A percentile compares a stretch with the other conserved stretches of the same genome.
phyloP scores from a whole-genome alignment of 2,113 vertebrate species.

The Microtus montanus region DNA sequence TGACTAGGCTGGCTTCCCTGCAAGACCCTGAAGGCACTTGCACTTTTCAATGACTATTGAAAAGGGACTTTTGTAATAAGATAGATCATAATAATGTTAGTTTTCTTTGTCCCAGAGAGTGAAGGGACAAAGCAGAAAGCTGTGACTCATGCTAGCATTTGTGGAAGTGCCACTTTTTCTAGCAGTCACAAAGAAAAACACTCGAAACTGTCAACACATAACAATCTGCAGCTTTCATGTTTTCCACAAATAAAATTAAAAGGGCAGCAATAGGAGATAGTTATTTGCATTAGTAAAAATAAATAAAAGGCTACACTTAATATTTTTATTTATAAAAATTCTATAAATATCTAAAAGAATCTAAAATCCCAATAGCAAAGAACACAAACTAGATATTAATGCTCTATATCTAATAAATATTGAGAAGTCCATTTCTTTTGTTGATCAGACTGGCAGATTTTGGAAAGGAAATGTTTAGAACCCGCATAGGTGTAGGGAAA shows the following conservation, averaged over 20 bases:
- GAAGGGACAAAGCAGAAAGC: neutral
- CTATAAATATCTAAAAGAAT: neutral
- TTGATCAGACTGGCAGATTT: neutral
- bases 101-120: neutral
- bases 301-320: neutral
- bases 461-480: neutral
- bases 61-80: neutral
- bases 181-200: neutral
- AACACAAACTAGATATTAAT: neutral
- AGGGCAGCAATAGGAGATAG: too few relatives aligned
- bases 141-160: neutral
- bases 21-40: neutral
- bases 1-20: neutral
- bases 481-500: neutral
- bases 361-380: neutral
- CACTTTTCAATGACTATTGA: neutral
- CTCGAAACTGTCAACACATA: neutral
- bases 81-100: neutral
- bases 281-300: neutral
- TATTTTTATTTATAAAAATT: neutral
- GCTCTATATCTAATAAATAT: neutral
- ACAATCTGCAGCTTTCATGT: neutral
- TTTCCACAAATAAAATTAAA: neutral
- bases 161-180: neutral
- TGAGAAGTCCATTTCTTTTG: neutral